Evolutionary conservation across 1,140 invertebrate species (phyloP), one percentile per base, ranked within the genome.

Genomic region (Lycorma delicatula): DNA sequence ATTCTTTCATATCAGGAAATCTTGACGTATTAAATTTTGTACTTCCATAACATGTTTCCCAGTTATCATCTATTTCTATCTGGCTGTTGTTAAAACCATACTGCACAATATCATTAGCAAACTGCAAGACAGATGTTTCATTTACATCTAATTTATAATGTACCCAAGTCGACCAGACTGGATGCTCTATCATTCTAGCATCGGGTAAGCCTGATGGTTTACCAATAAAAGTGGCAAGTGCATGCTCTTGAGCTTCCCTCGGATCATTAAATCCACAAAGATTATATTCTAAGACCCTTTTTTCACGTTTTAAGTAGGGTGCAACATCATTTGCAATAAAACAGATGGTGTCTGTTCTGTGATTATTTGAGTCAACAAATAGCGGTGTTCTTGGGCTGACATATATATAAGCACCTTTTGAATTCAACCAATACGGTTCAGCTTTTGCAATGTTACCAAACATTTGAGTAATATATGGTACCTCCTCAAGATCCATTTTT

Each of bases 91-190:
- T 74, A 63, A 91, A 94, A 0, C 80, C 81, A 64, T 87, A 64
- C 0, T 74, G 66, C 1, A 76, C 59, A 49, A 96, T 93, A 64
- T 86, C 75, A 29, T 83, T 58, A 0, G 85, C 88, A 68, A 86
- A 94, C 6, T 84, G 68, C 2, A 82, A 59, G 0, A 93, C 78
- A 16, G 79, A 76, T 0, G 66, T 61, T 44, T 89, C 81, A 63
- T 81, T 81, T 1, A 97, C 83, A 26, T 81, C 72, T 26, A 70
- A 72, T 25, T 87, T 84, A 67, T 85, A 92, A 63, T 83, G 79
- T 0, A 85, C 86, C 92, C 92, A 95, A 0, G 92, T 97, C 0
- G 90, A 93, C 91, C 92, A 97, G 53, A 95, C 85, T 0, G 91
- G 6, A 92, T 61, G 29, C 13, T 60, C 26, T 2, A 65, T 78